Conservation (phyloP, 2,888 invertebrate species). For the Thumatha senex region DNA sequence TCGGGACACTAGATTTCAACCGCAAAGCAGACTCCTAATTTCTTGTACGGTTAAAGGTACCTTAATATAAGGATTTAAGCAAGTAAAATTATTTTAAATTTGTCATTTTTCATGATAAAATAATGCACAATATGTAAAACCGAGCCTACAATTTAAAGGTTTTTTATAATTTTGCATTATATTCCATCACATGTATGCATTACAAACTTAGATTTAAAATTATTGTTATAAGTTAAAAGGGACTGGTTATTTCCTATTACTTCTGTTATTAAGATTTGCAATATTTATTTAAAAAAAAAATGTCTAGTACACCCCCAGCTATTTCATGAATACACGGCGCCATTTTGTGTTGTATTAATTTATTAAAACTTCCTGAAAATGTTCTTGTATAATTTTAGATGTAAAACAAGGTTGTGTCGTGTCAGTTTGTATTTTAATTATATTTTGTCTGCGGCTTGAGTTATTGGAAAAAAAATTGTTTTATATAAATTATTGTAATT, state of each 20-base stretch:
- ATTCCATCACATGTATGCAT: constrained; percentile 19
- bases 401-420: background rate
- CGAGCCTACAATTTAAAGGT: constrained; percentile 6
- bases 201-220: constrained; percentile 28
- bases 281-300: constrained; percentile 5
- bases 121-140: constrained; percentile 13
- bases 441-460: too few relatives aligned
- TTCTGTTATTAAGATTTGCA: constrained; percentile 24
- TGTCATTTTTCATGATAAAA: background rate
- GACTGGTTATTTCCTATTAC: constrained; percentile 23
- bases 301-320: background rate
- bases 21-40: too few relatives aligned
- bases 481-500: constrained; percentile 2
- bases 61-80: too few relatives aligned
- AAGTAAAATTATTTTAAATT: too few relatives aligned
- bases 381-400: background rate
- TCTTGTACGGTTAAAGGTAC: too few relatives aligned
- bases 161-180: constrained; percentile 19
- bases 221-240: constrained; percentile 37
- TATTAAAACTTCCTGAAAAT: background rate
- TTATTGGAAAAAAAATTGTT: background rate
- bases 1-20: too few relatives aligned
- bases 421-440: background rate
- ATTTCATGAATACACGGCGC: background rate
- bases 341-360: background rate